Base-by-base conservation (phyloP, 92 coral and sea anemone species). In the Anthopleura xanthogrammica region DNA sequence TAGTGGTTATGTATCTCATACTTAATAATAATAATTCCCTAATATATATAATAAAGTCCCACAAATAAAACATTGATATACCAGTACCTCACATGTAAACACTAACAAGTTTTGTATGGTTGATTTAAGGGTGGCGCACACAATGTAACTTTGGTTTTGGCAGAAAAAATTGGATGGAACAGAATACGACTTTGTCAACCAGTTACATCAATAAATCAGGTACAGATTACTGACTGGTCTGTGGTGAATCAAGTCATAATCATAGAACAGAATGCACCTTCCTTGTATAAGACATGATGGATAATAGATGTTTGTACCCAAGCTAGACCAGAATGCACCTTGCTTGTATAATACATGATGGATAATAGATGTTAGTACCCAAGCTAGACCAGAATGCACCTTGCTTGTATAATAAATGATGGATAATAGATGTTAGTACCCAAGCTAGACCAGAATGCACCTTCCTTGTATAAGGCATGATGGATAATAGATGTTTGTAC, bases 51-150 rank as follows among this genome's bases (percentile, higher is more conserved):
- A 9, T 9, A 5, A 46, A 46, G 5, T 2, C 50, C 50, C 9
- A 46, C 50, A 3, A 5, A 46, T 46, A 46, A 46, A 46, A 9
- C 50, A 29, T 29, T 29, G 36, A 29, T 29, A 0, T 29, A 29
- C 1, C 36, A 29, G 36, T 29, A 29, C 36, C 4, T 46, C 2
- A 5, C 14, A 70, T 16, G 20, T 70, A 12, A 16, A 12, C 40
- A 70, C 14, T 3, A 5, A 22, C 24, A 48, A 22, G 52, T 41
- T 9, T 41, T 78, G 62, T 41, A 11, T 40, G 79, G 29, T 79
- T 57, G 7, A 57, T 78, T 64, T 58, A 79, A 96, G 99, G 99
- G 98, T 40, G 91, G 95, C 66, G 92, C 97, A 52, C 91, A 94
- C 73, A 85, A 83, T 22, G 80, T 96, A 3, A 81, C 96, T 50